These are phyloP conservation scores for Lacerta bilineata DNA, from an alignment of 2,797 vertebrate genomes.

Conservation along the genomic window DNA sequence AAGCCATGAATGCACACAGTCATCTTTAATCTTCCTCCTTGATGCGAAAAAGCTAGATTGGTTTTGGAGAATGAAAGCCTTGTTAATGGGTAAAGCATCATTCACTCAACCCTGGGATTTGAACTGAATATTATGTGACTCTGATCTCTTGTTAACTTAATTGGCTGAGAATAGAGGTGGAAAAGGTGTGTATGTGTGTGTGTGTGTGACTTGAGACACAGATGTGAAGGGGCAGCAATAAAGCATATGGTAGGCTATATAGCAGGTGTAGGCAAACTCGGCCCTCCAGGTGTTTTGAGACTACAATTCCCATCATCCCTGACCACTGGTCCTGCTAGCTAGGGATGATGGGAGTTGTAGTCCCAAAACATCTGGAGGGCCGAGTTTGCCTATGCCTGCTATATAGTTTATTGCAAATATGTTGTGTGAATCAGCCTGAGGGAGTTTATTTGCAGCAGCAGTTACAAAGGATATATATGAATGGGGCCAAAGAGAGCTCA, in stretches of 20 bases:
- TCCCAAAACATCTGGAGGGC: no score
- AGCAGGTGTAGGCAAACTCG: no score
- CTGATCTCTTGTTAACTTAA: rapidly evolving
- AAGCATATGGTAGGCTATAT: no score
- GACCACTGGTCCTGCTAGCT: no score
- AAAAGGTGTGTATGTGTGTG: no score
- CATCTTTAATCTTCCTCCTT: slow-evolving; percentile 47
- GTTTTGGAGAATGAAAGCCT: slow-evolving; percentile 32
- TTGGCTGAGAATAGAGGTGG: rapidly evolving
- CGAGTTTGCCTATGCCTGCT: no score
- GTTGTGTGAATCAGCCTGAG: not conserved
- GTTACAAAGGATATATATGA: not conserved
- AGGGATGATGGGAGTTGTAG: no score
- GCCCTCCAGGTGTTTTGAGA: no score
- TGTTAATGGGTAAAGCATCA: slow-evolving; percentile 12
- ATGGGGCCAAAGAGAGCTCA: not conserved
- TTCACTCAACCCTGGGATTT: not conserved
- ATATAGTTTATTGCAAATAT: rapidly evolving
- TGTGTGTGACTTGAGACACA: no score
- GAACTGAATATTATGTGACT: slow-evolving; percentile 9
- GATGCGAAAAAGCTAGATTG: slow-evolving; percentile 46
- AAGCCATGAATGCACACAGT: slow-evolving; percentile 31
- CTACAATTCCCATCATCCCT: no score
- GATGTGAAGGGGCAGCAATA: no score
- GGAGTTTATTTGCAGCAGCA: not conserved